Conservation (phyloP, 2,888 invertebrate genomes). For the Morpho achilles region DNA sequence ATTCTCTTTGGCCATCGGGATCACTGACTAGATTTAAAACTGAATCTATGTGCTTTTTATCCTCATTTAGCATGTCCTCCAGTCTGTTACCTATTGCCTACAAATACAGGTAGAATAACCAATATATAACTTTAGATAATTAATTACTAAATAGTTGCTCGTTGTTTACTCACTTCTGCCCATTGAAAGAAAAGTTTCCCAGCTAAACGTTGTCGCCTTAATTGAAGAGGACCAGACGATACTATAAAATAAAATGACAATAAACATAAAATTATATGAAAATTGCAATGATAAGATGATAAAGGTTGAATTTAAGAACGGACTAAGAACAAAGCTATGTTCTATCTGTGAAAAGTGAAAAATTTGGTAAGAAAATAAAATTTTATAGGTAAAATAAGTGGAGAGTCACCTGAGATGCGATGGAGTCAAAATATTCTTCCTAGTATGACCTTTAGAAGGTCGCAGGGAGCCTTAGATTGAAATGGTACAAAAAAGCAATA, state of each 20-base stretch:
- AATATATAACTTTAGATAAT: background rate
- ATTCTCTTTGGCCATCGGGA: conserved; percentile 87
- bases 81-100: conserved; percentile 90
- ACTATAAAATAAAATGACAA: conserved; percentile 38
- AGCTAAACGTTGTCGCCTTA: conserved; percentile 83
- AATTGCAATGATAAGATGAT: background rate
- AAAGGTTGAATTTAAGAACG: too few species aligned
- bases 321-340: too few species aligned
- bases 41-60: conserved; percentile 84
- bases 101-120: conserved; percentile 13
- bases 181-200: conserved; percentile 98
- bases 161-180: conserved; percentile 85
- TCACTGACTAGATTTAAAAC: conserved; percentile 84
- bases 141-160: background rate
- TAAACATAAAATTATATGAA: background rate
- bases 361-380: too few species aligned
- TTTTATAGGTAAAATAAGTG: too few species aligned
- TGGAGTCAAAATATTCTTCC: too few species aligned
- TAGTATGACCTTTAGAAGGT: too few species aligned
- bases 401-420: too few species aligned
- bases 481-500: too few species aligned
- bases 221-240: conserved; percentile 58
- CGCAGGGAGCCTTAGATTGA: too few species aligned
- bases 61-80: conserved; percentile 93
- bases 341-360: too few species aligned